Evolutionary conservation across 2,113 vertebrate genomes (phyloP).

Genomic region (Sebastes schlegelii): DNA sequence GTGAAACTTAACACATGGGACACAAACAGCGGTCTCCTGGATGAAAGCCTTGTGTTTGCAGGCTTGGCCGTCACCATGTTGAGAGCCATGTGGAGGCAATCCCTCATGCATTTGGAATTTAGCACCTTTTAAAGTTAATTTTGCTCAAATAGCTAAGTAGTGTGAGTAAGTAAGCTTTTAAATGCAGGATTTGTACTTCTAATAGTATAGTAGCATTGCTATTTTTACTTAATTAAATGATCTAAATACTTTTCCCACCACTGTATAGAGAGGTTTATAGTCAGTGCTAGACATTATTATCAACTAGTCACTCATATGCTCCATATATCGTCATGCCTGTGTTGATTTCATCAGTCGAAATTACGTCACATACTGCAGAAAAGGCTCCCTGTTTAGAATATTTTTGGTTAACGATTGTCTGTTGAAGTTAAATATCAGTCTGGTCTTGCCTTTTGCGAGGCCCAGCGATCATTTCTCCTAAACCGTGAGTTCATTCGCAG

Average conservation of each 20-base stretch:
- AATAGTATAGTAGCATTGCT: background rate
- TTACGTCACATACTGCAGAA: constrained; percentile 1
- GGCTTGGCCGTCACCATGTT: background rate
- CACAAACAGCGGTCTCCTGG: too few relatives aligned
- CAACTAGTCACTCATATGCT: background rate
- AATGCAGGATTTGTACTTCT: background rate
- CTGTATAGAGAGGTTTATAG: background rate
- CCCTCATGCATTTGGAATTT: background rate
- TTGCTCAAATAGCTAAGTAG: background rate
- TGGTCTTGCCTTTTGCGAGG: constrained; percentile 53
- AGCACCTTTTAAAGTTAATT: background rate
- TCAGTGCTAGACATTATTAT: too few relatives aligned
- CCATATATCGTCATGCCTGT: background rate
- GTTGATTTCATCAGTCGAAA: constrained; percentile 18
- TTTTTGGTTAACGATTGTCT: constrained; percentile 65
- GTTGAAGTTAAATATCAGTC: constrained; percentile 70
- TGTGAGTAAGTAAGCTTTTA: background rate
- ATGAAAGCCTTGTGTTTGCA: too few relatives aligned
- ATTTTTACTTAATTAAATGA: background rate
- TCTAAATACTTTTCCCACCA: background rate
- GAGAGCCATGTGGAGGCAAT: constrained; percentile 2
- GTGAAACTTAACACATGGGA: too few relatives aligned
- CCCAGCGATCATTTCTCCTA: constrained; percentile 32
- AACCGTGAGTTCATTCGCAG: constrained; percentile 62
- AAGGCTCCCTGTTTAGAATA: constrained; percentile 26